phyloP scores from a whole-genome alignment of 2,113 vertebrate genomes.

The Donacobius atricapilla region DNA sequence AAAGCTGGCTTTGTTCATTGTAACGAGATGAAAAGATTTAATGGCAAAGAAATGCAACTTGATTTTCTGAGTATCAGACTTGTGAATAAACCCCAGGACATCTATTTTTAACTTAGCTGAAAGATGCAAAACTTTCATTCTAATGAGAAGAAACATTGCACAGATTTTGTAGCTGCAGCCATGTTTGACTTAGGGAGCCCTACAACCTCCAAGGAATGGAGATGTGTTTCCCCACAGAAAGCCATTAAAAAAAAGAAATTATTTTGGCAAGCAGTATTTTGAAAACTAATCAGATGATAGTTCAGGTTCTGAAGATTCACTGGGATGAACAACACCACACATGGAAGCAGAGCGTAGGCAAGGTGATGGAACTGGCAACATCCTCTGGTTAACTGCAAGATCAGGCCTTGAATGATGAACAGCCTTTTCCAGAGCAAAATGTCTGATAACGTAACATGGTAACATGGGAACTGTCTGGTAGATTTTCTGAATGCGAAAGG shows the following conservation, averaged over 20 bases:
- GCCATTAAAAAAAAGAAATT: not conserved
- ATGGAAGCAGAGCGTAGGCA: rapidly evolving
- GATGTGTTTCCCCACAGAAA: not conserved
- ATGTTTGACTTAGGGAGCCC: not conserved
- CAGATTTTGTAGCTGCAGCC: not conserved
- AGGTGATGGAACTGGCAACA: not conserved
- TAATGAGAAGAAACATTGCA: not conserved
- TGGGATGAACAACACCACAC: not conserved
- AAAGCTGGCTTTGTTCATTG: not conserved
- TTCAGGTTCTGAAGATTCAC: not conserved
- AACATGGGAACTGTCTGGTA: not conserved
- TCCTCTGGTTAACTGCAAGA: not conserved
- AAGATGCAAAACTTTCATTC: not conserved
- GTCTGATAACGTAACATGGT: not conserved
- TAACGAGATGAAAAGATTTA: not conserved
- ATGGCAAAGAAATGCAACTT: not conserved
- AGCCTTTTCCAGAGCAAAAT: not conserved
- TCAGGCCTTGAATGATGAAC: not conserved
- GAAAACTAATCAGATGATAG: not conserved
- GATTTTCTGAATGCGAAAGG: not conserved
- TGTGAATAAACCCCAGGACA: not conserved
- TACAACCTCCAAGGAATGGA: not conserved
- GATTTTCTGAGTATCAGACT: not conserved
- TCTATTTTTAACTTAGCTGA: not conserved
- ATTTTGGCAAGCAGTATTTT: not conserved